phyloP scores from a whole-genome alignment of 2,797 vertebrate species.

The Acanthurus tractus region DNA sequence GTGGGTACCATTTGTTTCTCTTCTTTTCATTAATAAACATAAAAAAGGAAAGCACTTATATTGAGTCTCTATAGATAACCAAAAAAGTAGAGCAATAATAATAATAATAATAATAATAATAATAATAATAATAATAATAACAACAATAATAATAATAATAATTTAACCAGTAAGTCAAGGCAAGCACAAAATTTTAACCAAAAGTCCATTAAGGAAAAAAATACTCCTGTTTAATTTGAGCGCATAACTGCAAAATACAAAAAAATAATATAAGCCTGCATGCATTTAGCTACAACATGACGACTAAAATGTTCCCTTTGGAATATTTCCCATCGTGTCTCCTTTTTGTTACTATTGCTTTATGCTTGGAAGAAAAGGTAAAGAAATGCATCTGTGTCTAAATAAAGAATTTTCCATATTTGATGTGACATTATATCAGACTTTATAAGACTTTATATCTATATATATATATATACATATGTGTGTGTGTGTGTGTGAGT shows the following conservation, averaged over 20 bases:
- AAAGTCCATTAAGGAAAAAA: not conserved
- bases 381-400: not conserved
- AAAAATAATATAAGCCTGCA: not conserved
- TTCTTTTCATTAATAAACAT: too few species aligned
- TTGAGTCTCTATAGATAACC: not conserved
- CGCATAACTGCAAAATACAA: not conserved
- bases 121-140: too few species aligned
- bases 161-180: too few species aligned
- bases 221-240: not conserved
- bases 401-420: not conserved
- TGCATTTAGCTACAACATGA: not conserved
- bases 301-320: not conserved
- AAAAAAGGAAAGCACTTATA: too few species aligned
- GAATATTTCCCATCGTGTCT: not conserved
- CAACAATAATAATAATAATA: too few species aligned
- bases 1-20: not conserved
- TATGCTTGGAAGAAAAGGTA: accelerated
- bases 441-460: too few species aligned
- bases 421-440: not conserved
- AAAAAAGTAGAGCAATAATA: too few species aligned
- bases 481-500: too few species aligned
- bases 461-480: too few species aligned
- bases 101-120: too few species aligned
- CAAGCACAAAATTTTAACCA: too few species aligned
- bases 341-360: not conserved